Evolutionary conservation across 2,797 vertebrate genomes (phyloP).

Genomic region (Bucorvus abyssinicus): DNA sequence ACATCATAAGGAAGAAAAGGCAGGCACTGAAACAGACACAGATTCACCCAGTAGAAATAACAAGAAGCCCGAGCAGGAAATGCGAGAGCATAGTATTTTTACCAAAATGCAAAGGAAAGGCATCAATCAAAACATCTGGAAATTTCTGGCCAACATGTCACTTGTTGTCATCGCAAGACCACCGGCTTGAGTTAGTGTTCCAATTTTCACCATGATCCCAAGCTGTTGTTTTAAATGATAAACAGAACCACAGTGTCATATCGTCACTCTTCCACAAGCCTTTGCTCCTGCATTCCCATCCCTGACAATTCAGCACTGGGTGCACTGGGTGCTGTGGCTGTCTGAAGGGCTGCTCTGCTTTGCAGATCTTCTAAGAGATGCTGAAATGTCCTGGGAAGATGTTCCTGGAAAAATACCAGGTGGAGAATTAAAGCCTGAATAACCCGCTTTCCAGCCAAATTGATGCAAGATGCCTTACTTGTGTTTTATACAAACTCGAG

Average conservation of each 20-base stretch:
- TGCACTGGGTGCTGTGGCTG: background rate
- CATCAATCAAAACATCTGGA: background rate
- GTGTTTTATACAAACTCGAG: background rate
- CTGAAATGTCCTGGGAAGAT: background rate
- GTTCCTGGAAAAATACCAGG: background rate
- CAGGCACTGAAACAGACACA: background rate
- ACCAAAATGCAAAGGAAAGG: background rate
- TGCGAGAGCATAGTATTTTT: background rate
- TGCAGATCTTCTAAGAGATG: background rate
- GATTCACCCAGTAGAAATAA: background rate
- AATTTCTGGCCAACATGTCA: background rate
- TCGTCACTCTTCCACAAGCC: background rate
- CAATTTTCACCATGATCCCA: background rate
- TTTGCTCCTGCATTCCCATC: background rate
- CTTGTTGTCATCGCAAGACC: background rate
- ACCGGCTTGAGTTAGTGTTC: background rate
- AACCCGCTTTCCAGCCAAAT: background rate
- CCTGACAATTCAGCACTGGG: background rate
- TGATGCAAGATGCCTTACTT: background rate
- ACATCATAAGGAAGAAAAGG: background rate
- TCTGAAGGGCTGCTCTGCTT: background rate
- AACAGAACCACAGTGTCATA: background rate
- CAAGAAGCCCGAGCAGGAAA: background rate
- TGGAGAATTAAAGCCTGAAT: background rate
- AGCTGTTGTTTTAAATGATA: background rate